phyloP scores from a whole-genome alignment of 2,888 invertebrate species.

The Sphinx pinastri region DNA sequence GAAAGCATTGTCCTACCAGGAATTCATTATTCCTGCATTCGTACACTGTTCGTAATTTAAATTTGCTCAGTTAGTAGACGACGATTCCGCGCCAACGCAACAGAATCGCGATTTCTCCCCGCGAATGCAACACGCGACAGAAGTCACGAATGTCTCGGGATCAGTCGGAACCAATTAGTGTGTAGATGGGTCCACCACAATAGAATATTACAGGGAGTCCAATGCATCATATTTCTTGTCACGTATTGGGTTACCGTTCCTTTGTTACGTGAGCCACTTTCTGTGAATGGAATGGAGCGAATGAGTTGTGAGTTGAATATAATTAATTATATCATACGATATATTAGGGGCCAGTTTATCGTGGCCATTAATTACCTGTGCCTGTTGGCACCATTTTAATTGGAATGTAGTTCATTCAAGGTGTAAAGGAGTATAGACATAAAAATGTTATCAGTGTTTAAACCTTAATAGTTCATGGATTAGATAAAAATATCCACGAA shows the following conservation, averaged over 20 bases:
- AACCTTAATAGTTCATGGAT: not conserved
- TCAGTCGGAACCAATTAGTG: conserved; percentile 71
- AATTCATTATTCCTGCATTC: not conserved
- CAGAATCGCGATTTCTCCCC: conserved; percentile 63
- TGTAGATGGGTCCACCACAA: conserved; percentile 69
- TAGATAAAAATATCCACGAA: not conserved
- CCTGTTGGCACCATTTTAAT: not conserved
- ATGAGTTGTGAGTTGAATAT: conserved; percentile 74
- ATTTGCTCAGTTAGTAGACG: not conserved
- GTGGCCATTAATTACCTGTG: not conserved
- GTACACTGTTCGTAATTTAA: not conserved
- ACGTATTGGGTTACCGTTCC: conserved; percentile 81
- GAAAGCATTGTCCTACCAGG: not conserved
- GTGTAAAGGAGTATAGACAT: no score
- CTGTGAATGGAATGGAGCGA: conserved; percentile 73
- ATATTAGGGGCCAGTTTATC: conserved; percentile 43
- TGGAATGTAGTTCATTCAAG: not conserved
- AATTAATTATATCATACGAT: conserved; percentile 74
- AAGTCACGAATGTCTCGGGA: conserved; percentile 58
- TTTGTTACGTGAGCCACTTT: conserved; percentile 82
- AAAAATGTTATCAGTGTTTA: not conserved
- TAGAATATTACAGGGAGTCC: conserved; percentile 68
- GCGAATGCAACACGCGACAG: conserved; percentile 46
- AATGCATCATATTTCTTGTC: conserved; percentile 78
- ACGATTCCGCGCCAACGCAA: conserved; percentile 39